Base-by-base conservation (phyloP, 2,113 vertebrate genomes). In the Barbus barbus region DNA sequence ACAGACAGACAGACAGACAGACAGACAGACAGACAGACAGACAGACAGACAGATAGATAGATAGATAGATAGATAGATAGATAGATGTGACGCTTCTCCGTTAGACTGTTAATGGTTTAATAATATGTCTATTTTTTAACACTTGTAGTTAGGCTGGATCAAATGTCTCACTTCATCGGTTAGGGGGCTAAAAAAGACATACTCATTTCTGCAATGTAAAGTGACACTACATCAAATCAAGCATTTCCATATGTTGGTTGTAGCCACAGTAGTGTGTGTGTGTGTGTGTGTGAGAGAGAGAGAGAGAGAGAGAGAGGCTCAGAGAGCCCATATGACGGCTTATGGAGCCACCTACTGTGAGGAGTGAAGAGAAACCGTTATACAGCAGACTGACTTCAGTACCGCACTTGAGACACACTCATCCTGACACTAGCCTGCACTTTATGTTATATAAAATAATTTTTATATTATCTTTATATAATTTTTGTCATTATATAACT, bases 141-240 rank as follows among this genome's bases (percentile, higher is more conserved):
- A 93, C 95, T 94, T 93, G 94, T 96, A 97, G 95, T 96, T 96
- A 96, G 94, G 93, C 92, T 91, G 93, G 96, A 96, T 98, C 95
- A 91, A 91, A 93, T 98, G 97, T 97, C 97, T 94, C 95, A 95
- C 95, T 96, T 94, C 90, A 93, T 94, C 94, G 94, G 95, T 97
- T 95, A 94, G 93, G 83, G 36, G 94, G 94, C 24, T 92, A 96
- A 95, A 95, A 91, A 89, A 96, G 94, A 95, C 96, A 94, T 88
- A 93, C 96, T 98, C 96, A 96, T 99, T 98, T 97, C 95, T 96
- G 96, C 97, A 96, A 97, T 96, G 97, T 97, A 98, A 99, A 98
- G 97, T 95, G 96, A 98, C 97, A 97, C 97, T 98, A 97, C 96
- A 98, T 98, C 97, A 99, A 97, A 98, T 97, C 97, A 99, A 99